phyloP scores from a whole-genome alignment of 2,888 invertebrate species.

The Pasiphila rectangulata region DNA sequence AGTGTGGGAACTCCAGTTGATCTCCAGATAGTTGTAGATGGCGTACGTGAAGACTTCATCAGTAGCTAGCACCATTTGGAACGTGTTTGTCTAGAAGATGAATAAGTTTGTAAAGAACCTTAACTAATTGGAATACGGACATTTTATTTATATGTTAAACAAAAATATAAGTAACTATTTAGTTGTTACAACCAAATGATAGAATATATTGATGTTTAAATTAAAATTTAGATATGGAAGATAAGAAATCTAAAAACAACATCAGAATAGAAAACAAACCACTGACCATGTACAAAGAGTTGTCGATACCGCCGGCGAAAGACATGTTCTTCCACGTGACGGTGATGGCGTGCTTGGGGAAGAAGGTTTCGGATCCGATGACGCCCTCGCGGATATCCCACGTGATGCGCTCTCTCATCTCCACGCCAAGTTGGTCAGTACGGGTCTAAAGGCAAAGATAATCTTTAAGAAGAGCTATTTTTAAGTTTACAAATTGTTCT shows the following conservation, averaged over 20 bases:
- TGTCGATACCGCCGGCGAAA: constrained; percentile 92
- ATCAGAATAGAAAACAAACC: background rate
- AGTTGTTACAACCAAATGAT: no score
- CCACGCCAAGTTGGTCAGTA: constrained; percentile 91
- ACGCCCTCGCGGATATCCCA: constrained; percentile 96
- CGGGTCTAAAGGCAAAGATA: constrained; percentile 66
- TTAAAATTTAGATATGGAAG: no score
- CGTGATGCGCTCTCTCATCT: constrained; percentile 90
- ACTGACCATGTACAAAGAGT: constrained; percentile 85
- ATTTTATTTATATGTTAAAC: no score
- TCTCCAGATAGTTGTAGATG: constrained; percentile 95
- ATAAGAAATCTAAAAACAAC: background rate
- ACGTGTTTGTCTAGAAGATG: constrained; percentile 91
- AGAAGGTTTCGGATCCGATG: constrained; percentile 93
- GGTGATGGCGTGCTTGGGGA: constrained; percentile 93
- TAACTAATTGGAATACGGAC: no score
- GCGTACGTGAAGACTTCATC: constrained; percentile 97
- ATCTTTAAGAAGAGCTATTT: no score
- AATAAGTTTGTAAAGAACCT: background rate
- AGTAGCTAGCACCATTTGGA: constrained; percentile 95
- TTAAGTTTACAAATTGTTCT: no score
- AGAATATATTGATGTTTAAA: no score
- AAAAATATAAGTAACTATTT: no score
- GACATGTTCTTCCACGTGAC: constrained; percentile 98
- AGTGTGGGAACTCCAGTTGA: constrained; percentile 95